These are phyloP conservation scores for Thermophis baileyi DNA, from an alignment of 2,113 vertebrate species.

Conservation along the genomic window DNA sequence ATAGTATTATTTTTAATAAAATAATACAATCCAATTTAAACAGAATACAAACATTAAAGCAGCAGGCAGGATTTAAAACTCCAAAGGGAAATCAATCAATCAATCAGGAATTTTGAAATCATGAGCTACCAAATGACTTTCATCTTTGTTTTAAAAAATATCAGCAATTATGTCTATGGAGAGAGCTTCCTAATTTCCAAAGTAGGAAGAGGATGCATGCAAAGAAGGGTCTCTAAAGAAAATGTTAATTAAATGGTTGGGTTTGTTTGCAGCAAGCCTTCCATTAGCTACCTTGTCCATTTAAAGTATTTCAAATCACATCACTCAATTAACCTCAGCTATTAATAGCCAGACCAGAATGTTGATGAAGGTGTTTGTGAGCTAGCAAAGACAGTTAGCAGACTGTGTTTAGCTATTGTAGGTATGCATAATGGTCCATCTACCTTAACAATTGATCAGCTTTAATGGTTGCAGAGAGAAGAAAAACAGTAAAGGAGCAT, in stretches of 20 bases:
- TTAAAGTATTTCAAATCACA: not conserved
- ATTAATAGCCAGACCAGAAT: not conserved
- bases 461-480: not conserved
- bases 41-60: not conserved
- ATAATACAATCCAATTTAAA: not conserved
- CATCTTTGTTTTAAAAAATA: not conserved
- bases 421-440: not conserved
- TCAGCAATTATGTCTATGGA: not conserved
- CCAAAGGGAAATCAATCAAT: not conserved
- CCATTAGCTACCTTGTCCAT: not conserved
- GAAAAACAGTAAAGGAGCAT: not conserved
- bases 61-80: not conserved
- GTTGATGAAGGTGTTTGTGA: not conserved
- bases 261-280: not conserved
- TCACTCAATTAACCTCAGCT: not conserved
- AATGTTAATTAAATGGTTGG: not conserved
- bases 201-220: not conserved
- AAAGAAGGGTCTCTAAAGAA: not conserved
- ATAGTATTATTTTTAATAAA: not conserved
- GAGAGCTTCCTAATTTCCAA: not conserved
- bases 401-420: not conserved
- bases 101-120: not conserved
- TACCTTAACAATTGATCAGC: not conserved
- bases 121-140: not conserved
- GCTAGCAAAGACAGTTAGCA: not conserved